Evolutionary conservation across 92 coral and sea anemone species (phyloP).

Genomic region (Anthopleura xanthogrammica): DNA sequence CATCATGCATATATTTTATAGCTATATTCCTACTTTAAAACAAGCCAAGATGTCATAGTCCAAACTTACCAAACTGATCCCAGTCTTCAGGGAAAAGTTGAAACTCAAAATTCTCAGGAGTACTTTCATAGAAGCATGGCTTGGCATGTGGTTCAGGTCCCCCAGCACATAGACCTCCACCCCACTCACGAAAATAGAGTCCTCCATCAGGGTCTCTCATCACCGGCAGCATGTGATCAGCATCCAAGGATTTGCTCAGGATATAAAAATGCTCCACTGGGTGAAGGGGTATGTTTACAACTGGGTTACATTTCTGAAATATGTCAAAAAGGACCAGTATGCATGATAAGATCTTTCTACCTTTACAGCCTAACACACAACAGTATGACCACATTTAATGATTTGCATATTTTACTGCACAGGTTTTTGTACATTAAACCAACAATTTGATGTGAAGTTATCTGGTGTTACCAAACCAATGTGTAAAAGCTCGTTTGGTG

Average conservation of each 20-base stretch:
- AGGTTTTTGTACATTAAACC: too few species aligned
- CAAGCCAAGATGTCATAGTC: neutral
- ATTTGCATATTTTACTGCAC: too few species aligned
- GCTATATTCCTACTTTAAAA: too few species aligned
- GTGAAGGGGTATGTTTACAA: slow-evolving; percentile 77
- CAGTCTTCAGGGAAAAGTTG: slow-evolving; percentile 90
- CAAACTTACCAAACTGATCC: slow-evolving; percentile 88
- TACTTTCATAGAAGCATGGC: slow-evolving; percentile 72
- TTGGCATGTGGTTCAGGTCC: slow-evolving; percentile 75
- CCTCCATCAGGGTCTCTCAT: slow-evolving; percentile 84
- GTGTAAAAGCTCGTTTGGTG: too few species aligned
- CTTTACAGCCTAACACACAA: too few species aligned
- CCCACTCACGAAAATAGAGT: slow-evolving; percentile 79
- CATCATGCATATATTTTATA: too few species aligned
- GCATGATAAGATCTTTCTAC: too few species aligned
- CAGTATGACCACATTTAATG: too few species aligned
- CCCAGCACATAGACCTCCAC: slow-evolving; percentile 79
- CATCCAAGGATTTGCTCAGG: slow-evolving; percentile 60
- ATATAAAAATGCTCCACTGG: slow-evolving; percentile 82
- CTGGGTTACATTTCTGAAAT: slow-evolving; percentile 71
- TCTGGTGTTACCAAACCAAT: too few species aligned
- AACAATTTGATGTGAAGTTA: too few species aligned
- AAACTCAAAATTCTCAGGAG: slow-evolving; percentile 77
- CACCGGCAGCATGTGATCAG: slow-evolving; percentile 57
- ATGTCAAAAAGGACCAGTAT: slow-evolving; percentile 2